Conservation (phyloP, 2,797 vertebrate genomes). For the Gobio occitaniae region DNA sequence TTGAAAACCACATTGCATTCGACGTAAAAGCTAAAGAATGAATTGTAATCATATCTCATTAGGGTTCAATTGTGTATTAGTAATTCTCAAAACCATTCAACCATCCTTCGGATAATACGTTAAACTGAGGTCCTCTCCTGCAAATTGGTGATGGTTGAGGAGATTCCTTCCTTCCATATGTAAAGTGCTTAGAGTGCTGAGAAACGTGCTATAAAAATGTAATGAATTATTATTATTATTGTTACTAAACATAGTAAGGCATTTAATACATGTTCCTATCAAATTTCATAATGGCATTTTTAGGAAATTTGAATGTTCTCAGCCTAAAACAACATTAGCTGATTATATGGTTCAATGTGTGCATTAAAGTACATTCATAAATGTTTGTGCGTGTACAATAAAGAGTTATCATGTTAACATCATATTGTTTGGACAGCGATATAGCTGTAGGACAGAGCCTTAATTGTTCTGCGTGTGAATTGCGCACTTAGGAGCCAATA, state of each 20-base stretch:
- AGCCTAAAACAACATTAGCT: not conserved
- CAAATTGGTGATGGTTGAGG: no score
- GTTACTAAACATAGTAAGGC: not conserved
- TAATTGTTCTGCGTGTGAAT: conserved; percentile 42
- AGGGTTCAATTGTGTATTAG: not conserved
- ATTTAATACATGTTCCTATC: not conserved
- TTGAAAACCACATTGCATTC: not conserved
- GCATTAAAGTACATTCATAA: not conserved
- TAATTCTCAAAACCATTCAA: not conserved
- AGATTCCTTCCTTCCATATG: no score
- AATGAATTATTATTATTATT: no score
- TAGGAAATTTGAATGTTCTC: not conserved
- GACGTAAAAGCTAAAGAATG: not conserved
- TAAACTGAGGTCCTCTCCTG: not conserved
- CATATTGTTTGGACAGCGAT: not conserved
- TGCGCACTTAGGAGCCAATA: conserved; percentile 14
- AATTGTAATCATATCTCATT: not conserved
- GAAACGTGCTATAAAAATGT: no score
- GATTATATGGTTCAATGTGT: not conserved
- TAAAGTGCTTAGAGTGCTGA: no score
- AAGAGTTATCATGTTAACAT: conserved; percentile 2
- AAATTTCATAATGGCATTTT: not conserved
- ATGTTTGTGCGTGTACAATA: conserved; percentile 1
- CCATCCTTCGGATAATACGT: no score
- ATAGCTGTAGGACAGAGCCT: not conserved